phyloP scores from a whole-genome alignment of 2,888 invertebrate species.

The Drosophila prostipennis region DNA sequence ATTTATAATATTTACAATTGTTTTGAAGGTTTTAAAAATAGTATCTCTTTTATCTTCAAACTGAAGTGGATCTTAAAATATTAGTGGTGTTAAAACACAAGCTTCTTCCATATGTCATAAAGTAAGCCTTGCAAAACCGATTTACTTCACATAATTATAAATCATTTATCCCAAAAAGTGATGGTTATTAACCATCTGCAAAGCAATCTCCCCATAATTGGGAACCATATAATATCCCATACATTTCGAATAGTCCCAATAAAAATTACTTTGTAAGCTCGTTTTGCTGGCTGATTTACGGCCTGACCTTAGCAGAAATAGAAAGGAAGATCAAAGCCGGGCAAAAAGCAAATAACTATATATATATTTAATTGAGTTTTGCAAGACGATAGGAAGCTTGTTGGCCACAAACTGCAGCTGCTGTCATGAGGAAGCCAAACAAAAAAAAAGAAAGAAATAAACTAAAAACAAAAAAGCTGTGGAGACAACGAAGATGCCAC shows the following conservation, averaged over 20 bases:
- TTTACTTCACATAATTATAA: background rate
- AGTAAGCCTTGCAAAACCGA: background rate
- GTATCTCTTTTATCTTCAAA: no score
- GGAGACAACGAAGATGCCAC: constrained; percentile 35
- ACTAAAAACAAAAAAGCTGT: background rate
- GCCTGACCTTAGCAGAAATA: constrained; percentile 42
- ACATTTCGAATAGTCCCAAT: background rate
- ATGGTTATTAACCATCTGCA: background rate
- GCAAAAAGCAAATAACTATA: constrained; percentile 15
- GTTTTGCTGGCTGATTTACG: constrained; percentile 19
- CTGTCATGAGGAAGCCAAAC: constrained; percentile 13
- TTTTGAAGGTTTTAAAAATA: no score
- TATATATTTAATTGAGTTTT: constrained; percentile 63
- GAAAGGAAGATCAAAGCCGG: constrained; percentile 40
- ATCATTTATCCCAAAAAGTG: no score
- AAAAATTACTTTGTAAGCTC: background rate
- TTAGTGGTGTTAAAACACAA: no score
- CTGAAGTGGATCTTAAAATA: no score
- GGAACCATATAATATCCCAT: background rate
- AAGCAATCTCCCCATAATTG: background rate
- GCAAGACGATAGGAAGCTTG: constrained; percentile 46
- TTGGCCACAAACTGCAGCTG: constrained; percentile 30
- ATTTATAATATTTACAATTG: no score
- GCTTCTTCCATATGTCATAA: background rate
- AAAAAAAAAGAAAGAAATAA: background rate